Evolutionary conservation across 2,888 invertebrate genomes (phyloP), one percentile per base, ranked within the genome.

Genomic region (Scaptomyza polygonia): DNA sequence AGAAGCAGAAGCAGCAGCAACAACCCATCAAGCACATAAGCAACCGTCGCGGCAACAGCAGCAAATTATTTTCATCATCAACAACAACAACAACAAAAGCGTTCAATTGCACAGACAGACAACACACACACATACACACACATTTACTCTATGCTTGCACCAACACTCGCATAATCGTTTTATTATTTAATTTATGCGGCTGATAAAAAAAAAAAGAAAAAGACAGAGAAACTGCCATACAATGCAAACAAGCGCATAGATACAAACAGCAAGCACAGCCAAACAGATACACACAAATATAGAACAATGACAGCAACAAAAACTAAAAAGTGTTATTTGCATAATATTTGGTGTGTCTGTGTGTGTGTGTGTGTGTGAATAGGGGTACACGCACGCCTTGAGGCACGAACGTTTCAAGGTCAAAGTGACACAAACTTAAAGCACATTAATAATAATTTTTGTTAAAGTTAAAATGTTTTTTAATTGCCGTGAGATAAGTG

Each of bases 161-260:
- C 58, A 66, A 59, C 34, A 79, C 78, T 69, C 39, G 76, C 52
- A 65, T 47, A 55, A 76, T 63, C 69, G 77, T 84, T 86, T 89
- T 90, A 90, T 89, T 90, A 90, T 86, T 89, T 89, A 89, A 89
- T 90, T 90, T 90, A 86, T 81, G 77, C 82, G 75, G 58, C 67
- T 63, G 86, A 70, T 72, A 70, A 66, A n/a, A n/a, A n/a, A n/a
- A n/a, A n/a, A n/a, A n/a, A n/a, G n/a, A n/a, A n/a, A n/a, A n/a
- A n/a, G n/a, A n/a, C n/a, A 86, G 21, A 51, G 61, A 64, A 66
- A 36, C 66, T 45, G 55, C 53, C 62, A 64, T 51, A 63, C 54
- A 71, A 61, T 56, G 61, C 39, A 58, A 39, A 16, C 47, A 16
- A 8, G 32, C 51, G 29, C 74, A 63, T 54, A 45, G 67, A 59